Evolutionary conservation across 2,797 vertebrate species (phyloP).

Genomic region (Ceryle rudis): DNA sequence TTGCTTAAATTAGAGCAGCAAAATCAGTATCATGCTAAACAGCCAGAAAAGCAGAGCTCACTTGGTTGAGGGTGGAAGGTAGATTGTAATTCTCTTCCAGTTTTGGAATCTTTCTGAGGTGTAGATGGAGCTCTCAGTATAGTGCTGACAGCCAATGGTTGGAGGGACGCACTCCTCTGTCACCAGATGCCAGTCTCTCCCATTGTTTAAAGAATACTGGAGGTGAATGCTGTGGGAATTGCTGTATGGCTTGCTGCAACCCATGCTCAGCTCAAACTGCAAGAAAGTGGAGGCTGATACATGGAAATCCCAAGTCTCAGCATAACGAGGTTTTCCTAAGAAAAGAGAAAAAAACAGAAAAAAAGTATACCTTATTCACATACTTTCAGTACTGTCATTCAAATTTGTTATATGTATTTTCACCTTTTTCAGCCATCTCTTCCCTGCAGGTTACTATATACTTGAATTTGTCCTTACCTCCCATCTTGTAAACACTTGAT

Average conservation of each 20-base stretch:
- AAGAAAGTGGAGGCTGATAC: slow-evolving; percentile 93
- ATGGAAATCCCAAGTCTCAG: slow-evolving; percentile 98
- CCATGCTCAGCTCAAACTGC: slow-evolving; percentile 97
- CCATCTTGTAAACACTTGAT: background rate
- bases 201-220: slow-evolving; percentile 93
- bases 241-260: slow-evolving; percentile 92
- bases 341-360: background rate
- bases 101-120: slow-evolving; percentile 92
- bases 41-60: slow-evolving; percentile 68
- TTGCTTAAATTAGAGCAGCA: slow-evolving; percentile 68
- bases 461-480: background rate
- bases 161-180: slow-evolving; percentile 96
- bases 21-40: slow-evolving; percentile 35
- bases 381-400: background rate
- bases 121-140: slow-evolving; percentile 93
- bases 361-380: background rate
- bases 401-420: background rate
- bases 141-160: slow-evolving; percentile 93
- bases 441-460: background rate
- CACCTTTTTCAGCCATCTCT: background rate
- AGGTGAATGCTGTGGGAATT: slow-evolving; percentile 87
- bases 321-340: slow-evolving; percentile 93
- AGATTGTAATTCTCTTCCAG: slow-evolving; percentile 94
- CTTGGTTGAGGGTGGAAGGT: slow-evolving; percentile 90
- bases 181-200: slow-evolving; percentile 93